Percentiles rank a stretch among this genome's conserved stretches.
These are phyloP conservation scores for Drosophila triauraria DNA, from an alignment of 1,140 invertebrate species.

Conservation along the genomic window DNA sequence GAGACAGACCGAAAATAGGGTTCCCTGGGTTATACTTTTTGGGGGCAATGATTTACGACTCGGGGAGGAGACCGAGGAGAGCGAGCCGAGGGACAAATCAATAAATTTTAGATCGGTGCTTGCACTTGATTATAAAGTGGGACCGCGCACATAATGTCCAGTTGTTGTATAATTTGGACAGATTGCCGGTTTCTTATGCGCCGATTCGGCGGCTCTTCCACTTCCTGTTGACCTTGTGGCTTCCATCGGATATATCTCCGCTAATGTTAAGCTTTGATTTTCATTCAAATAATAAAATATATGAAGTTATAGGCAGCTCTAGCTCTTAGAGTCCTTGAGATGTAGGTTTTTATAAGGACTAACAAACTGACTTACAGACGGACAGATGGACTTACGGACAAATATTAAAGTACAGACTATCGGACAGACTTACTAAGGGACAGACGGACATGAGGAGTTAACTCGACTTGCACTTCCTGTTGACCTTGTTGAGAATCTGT, in stretches of 20 bases:
- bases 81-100: slow-evolving; percentile 57
- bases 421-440: too few species aligned
- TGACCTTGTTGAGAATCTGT: slow-evolving; percentile 39
- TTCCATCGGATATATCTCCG: slow-evolving; percentile 6
- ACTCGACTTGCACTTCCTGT: slow-evolving; percentile 20
- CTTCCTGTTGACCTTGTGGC: slow-evolving; percentile 48
- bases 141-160: slow-evolving; percentile 39
- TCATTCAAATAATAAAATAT: slow-evolving; percentile 87
- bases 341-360: background rate
- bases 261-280: slow-evolving; percentile 46
- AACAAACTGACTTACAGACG: too few species aligned
- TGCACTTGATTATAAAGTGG: slow-evolving; percentile 80
- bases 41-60: slow-evolving; percentile 68
- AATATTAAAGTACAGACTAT: too few species aligned
- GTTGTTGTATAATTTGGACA: slow-evolving; percentile 63
- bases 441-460: too few species aligned
- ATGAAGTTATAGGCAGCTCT: slow-evolving; percentile 8
- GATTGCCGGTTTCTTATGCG: slow-evolving; percentile 71
- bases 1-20: slow-evolving; percentile 37
- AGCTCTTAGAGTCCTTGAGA: background rate
- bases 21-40: slow-evolving; percentile 42
- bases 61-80: background rate
- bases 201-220: slow-evolving; percentile 38
- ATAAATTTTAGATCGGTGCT: slow-evolving; percentile 70
- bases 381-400: too few species aligned